Conservation (phyloP, 2,113 vertebrate genomes). For the Nerophis ophidion region DNA sequence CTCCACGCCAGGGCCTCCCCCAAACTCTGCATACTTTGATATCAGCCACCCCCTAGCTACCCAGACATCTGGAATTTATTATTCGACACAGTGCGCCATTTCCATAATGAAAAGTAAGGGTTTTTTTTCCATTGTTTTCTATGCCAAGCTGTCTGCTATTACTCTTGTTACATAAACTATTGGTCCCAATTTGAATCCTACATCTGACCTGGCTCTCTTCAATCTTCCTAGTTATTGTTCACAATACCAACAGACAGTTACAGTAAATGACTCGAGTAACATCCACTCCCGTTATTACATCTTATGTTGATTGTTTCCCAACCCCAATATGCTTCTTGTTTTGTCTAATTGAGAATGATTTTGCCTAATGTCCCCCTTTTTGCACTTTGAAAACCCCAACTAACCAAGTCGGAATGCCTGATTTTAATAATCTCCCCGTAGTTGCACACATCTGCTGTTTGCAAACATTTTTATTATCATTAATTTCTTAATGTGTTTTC, state of each 20-base stretch:
- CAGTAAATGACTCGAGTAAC: conserved; percentile 13
- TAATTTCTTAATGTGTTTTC: too few relatives aligned
- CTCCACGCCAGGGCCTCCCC: conserved; percentile 53
- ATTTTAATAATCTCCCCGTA: background rate
- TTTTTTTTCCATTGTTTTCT: conserved; percentile 47
- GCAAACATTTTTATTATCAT: background rate
- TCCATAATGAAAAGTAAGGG: conserved; percentile 72
- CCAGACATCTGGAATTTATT: conserved; percentile 78
- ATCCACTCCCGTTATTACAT: conserved; percentile 21
- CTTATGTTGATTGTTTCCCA: conserved; percentile 18
- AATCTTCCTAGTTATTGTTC: conserved; percentile 3
- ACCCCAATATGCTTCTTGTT: background rate
- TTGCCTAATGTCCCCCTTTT: conserved; percentile 10
- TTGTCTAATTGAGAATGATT: conserved; percentile 11
- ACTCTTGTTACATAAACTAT: conserved; percentile 14
- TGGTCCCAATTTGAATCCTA: conserved; percentile 17
- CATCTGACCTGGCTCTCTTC: conserved; percentile 24
- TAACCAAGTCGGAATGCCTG: background rate
- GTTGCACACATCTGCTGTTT: background rate
- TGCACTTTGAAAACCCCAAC: background rate
- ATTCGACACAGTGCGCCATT: conserved; percentile 68
- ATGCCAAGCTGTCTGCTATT: conserved; percentile 30
- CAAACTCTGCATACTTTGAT: conserved; percentile 68
- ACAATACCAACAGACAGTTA: background rate
- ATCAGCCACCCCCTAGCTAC: conserved; percentile 70